These are phyloP conservation scores for Pristiophorus japonicus DNA, from an alignment of 2,113 vertebrate genomes.

Conservation along the genomic window DNA sequence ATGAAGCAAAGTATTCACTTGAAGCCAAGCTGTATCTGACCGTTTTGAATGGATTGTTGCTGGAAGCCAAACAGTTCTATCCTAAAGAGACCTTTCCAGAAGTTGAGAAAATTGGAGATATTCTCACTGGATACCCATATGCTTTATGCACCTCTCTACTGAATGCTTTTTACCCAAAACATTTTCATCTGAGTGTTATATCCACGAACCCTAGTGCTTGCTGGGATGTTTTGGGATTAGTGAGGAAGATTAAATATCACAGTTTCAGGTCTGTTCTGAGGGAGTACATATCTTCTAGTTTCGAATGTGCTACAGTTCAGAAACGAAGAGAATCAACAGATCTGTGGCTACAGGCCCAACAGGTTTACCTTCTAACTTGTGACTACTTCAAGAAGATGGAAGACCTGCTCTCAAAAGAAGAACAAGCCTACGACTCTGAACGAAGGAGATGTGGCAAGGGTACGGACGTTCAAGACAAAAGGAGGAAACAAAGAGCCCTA, in stretches of 20 bases:
- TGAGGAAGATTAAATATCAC: slow-evolving; percentile 43
- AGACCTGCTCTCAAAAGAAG: slow-evolving; percentile 55
- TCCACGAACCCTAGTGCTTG: slow-evolving; percentile 58
- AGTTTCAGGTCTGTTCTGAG: slow-evolving; percentile 49
- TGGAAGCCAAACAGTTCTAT: slow-evolving; percentile 55
- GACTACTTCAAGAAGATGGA: slow-evolving; percentile 60
- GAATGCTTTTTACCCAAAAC: slow-evolving; percentile 56
- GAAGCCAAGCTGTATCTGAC: slow-evolving; percentile 57
- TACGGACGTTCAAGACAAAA: slow-evolving; percentile 27
- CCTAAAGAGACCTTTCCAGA: slow-evolving; percentile 49
- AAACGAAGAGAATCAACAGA: slow-evolving; percentile 63
- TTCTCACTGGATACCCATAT: slow-evolving; percentile 49
- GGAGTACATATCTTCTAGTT: slow-evolving; percentile 52
- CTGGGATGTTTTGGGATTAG: slow-evolving; percentile 53
- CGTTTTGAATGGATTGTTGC: slow-evolving; percentile 56
- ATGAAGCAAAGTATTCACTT: slow-evolving; percentile 54
- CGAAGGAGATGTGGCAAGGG: slow-evolving; percentile 40
- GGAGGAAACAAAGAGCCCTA: slow-evolving; percentile 46
- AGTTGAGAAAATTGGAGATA: slow-evolving; percentile 47
- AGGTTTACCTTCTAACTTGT: slow-evolving; percentile 54
- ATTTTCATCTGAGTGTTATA: slow-evolving; percentile 64
- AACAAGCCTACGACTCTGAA: slow-evolving; percentile 55
- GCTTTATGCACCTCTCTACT: slow-evolving; percentile 53
- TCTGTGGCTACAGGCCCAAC: slow-evolving; percentile 60
- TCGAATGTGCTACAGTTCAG: slow-evolving; percentile 44